A percentile compares a stretch with the other conserved stretches of the same genome.
These are phyloP conservation scores for Sesamia nonagrioides DNA, from an alignment of 1,140 invertebrate species.

Conservation along the genomic window DNA sequence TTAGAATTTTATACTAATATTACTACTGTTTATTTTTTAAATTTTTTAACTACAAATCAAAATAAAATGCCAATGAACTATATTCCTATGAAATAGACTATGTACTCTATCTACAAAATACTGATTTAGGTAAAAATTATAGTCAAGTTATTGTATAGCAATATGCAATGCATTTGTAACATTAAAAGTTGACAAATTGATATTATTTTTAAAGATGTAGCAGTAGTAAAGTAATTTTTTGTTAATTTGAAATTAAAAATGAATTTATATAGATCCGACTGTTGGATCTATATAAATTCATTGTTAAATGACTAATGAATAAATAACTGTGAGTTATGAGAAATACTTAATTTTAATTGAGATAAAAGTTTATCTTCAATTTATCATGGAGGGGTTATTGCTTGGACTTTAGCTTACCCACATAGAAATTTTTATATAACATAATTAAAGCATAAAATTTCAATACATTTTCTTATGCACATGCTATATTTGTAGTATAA, in stretches of 20 bases:
- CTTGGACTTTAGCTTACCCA: neutral
- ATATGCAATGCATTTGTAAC: neutral
- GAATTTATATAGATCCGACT: no score
- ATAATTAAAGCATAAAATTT: neutral
- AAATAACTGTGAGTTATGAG: no score
- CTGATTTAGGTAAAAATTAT: neutral
- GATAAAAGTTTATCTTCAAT: no score
- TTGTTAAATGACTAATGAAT: no score
- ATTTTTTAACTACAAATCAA: conserved; percentile 57
- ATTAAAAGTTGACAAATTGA: no score
- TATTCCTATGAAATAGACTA: conserved; percentile 54
- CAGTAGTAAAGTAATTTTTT: no score
- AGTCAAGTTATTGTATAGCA: neutral
- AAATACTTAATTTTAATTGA: no score
- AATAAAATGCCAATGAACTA: conserved; percentile 83
- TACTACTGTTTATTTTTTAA: conserved; percentile 59
- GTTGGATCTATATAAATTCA: no score
- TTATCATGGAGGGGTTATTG: neutral
- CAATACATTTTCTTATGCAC: neutral
- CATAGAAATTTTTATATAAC: neutral
- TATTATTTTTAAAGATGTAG: no score
- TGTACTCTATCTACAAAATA: neutral
- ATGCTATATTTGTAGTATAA: neutral
- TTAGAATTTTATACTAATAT: conserved; percentile 75
- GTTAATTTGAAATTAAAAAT: no score